Percentiles rank a stretch among this genome's conserved stretches.
phyloP scores from a whole-genome alignment of 2,888 invertebrate species.

The Aphidius colemani region DNA sequence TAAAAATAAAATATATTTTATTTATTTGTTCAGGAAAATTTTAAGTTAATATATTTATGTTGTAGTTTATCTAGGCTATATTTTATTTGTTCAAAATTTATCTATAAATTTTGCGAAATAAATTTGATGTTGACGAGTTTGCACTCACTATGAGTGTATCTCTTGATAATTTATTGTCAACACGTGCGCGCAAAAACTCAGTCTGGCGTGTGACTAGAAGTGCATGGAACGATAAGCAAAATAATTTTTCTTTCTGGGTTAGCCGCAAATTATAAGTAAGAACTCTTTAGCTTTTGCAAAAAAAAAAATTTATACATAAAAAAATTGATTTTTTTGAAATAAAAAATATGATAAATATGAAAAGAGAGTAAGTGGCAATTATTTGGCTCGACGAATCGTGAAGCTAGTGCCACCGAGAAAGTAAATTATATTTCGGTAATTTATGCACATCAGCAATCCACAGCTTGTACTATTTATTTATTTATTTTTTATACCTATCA shows the following conservation, averaged over 20 bases:
- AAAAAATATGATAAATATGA: constrained; percentile 5
- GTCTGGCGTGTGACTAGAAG: constrained; percentile 29
- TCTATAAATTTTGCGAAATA: background rate
- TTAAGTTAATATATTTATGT: no score
- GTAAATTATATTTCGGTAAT: constrained; percentile 18
- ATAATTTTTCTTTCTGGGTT: constrained; percentile 16
- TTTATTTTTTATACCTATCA: constrained; percentile 1
- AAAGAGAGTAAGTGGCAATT: constrained; percentile 29
- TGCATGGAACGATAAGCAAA: constrained; percentile 32
- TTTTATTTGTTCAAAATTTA: background rate
- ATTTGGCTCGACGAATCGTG: constrained; percentile 22
- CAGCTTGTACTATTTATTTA: background rate
- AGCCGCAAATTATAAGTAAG: constrained; percentile 38
- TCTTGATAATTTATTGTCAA: constrained; percentile 45
- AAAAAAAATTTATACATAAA: constrained; percentile 11
- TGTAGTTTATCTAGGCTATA: no score
- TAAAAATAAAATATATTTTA: no score
- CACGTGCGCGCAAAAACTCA: constrained; percentile 42
- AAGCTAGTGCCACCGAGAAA: constrained; percentile 3
- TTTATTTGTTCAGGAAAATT: no score
- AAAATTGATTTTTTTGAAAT: background rate
- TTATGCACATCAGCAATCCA: background rate
- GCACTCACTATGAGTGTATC: constrained; percentile 23
- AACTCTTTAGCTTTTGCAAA: constrained; percentile 26
- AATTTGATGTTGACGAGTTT: constrained; percentile 3